phyloP scores from a whole-genome alignment of 1,140 invertebrate species.

The Saccostrea glomerata region DNA sequence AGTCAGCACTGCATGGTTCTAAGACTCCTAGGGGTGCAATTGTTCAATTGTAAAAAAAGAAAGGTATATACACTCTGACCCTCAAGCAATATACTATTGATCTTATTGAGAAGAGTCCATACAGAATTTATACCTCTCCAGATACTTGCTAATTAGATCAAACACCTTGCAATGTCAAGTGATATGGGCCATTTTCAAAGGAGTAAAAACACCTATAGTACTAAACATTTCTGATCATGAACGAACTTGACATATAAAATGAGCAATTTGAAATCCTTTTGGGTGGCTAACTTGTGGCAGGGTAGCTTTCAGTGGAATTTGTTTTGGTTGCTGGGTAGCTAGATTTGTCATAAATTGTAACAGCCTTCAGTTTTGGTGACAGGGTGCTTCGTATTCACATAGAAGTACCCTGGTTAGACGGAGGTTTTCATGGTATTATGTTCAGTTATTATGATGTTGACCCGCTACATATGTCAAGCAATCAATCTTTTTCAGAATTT shows the following conservation, averaged over 20 bases:
- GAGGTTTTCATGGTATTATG: background rate
- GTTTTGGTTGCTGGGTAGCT: background rate
- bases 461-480: no score
- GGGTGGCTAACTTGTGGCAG: background rate
- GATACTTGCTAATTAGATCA: constrained; percentile 31
- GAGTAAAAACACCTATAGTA: background rate
- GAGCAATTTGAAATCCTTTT: background rate
- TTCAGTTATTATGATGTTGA: no score
- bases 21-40: background rate
- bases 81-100: constrained; percentile 17
- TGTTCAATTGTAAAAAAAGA: background rate
- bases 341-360: constrained; percentile 35
- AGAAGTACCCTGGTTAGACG: constrained; percentile 3
- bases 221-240: background rate
- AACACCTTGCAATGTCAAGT: constrained; percentile 22
- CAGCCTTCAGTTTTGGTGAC: background rate
- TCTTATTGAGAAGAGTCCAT: constrained; percentile 11
- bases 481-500: no score
- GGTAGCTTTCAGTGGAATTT: background rate
- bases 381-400: background rate
- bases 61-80: constrained; percentile 15
- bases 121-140: constrained; percentile 6
- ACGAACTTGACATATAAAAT: constrained; percentile 11
- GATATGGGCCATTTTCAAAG: background rate
- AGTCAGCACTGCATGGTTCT: background rate